phyloP scores from a whole-genome alignment of 2,888 invertebrate species.

The Brachypalpus laphriformis region DNA sequence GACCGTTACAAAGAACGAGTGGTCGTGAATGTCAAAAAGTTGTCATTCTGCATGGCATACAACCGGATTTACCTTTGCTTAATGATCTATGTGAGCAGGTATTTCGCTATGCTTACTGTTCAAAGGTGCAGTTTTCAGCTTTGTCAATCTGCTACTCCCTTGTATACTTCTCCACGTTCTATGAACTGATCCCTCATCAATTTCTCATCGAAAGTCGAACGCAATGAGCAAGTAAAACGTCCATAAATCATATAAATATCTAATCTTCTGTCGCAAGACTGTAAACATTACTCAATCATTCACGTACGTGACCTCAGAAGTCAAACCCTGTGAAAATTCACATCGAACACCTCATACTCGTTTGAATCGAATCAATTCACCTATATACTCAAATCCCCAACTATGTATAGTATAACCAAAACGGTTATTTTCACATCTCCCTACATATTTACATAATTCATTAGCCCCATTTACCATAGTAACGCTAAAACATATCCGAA shows the following conservation, averaged over 20 bases:
- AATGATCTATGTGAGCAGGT: too few species aligned
- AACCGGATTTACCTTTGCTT: too few species aligned
- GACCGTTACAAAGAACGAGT: too few species aligned
- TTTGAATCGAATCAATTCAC: neutral
- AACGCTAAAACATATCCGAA: neutral
- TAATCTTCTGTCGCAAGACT: neutral
- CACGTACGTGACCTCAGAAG: conserved; percentile 2
- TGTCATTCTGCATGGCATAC: too few species aligned
- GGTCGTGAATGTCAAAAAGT: too few species aligned
- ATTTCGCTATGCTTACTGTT: too few species aligned
- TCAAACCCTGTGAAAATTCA: neutral
- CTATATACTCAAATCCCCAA: neutral
- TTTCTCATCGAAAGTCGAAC: neutral
- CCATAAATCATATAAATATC: neutral
- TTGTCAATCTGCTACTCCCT: too few species aligned
- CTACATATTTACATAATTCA: conserved; percentile 34
- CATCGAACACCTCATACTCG: neutral
- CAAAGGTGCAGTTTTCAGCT: too few species aligned
- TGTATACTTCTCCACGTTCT: neutral
- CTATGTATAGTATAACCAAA: neutral
- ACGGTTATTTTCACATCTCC: neutral
- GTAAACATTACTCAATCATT: neutral
- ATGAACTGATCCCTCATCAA: neutral
- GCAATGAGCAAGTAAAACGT: neutral
- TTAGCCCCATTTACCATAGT: conserved; percentile 17